Base-by-base conservation (phyloP, 2,797 vertebrate species). In the Epinephelus malabaricus region DNA sequence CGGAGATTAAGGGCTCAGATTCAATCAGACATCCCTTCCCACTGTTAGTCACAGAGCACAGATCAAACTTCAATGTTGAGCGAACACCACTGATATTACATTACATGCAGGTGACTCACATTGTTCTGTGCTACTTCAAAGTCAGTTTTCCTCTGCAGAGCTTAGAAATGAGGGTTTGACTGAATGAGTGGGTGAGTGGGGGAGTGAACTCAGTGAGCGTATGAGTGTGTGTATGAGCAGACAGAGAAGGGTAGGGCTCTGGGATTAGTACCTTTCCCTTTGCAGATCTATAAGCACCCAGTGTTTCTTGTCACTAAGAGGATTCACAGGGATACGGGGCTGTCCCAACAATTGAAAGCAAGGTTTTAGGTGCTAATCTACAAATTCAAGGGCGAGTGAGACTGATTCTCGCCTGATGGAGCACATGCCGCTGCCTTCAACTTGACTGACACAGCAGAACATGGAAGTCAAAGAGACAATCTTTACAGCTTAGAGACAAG, bases 231-330 rank as follows among this genome's bases (percentile, higher is more conserved):
- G 77, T 23, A 45, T 21, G 56, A 73, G 81, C 73, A 73, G 73
- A 69, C n/a, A 54, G 50, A 45, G 58, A 62, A 50, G 72, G 69
- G 75, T 15, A 70, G 75, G 77, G 68, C 83, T 76, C 63, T 15
- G 64, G 87, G 86, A 93, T 92, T 91, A 93, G 89, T 55, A 83
- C 82, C 80, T 82, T 84, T 86, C 86, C 85, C 80, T 83, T 63
- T 17, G 79, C 79, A 81, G 76, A 85, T 87, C 88, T 82, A 72
- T 69, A 79, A 88, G 83, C 85, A 81, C 76, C 67, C 67, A 63
- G 84, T 80, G 67, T 91, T 89, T 93, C 88, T 92, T 91, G 87
- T 83, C 69, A 17, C 85, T 95, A 95, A 94, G 92, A 93, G 92
- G 94, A 94, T 94, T 94, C 89, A 15, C 67, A 13, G 76, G 74